Conservation (phyloP, 2,113 vertebrate genomes). For the Panthera tigris region DNA sequence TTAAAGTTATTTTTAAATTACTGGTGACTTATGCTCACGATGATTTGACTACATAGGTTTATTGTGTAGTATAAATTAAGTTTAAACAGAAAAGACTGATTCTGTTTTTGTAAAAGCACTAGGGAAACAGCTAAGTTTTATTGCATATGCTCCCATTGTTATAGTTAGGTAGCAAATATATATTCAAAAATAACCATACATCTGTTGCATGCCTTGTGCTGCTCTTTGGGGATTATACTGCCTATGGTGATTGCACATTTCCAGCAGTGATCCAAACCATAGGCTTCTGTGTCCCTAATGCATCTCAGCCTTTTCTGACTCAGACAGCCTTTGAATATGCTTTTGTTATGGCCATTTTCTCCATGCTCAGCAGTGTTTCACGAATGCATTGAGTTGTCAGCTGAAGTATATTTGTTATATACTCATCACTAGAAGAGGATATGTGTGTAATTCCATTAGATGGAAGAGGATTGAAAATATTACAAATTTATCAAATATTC, state of each 20-base stretch:
- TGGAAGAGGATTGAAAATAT: background rate
- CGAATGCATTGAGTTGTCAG: accelerated
- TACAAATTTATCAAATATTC: background rate
- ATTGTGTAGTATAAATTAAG: background rate
- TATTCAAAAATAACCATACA: background rate
- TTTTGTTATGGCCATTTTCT: background rate
- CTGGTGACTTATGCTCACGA: background rate
- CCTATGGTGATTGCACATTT: background rate
- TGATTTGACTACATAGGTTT: background rate
- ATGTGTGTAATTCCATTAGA: background rate
- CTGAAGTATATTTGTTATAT: background rate
- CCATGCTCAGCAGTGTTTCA: background rate
- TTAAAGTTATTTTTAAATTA: background rate
- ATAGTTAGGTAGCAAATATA: background rate
- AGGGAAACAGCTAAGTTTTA: background rate
- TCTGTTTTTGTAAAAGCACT: background rate
- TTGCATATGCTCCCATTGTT: background rate
- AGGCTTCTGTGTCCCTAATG: background rate
- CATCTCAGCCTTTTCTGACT: background rate
- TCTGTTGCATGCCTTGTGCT: background rate
- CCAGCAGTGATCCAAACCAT: background rate
- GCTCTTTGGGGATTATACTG: accelerated
- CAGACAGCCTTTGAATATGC: background rate
- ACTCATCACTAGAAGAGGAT: accelerated
- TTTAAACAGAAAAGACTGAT: background rate